phyloP scores from a whole-genome alignment of 2,888 invertebrate species.

The Melinaea menophilus region DNA sequence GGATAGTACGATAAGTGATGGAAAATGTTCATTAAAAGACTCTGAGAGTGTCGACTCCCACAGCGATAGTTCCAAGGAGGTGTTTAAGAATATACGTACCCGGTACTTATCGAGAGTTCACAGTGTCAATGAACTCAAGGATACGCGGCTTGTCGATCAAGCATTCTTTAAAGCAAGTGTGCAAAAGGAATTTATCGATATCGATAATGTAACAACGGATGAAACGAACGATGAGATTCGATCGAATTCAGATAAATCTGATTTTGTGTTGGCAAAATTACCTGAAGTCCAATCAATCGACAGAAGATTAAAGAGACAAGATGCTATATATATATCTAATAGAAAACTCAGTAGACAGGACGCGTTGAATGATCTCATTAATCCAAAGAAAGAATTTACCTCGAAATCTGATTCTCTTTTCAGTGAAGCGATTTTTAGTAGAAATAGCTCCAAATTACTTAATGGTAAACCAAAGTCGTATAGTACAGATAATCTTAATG shows the following conservation, averaged over 20 bases:
- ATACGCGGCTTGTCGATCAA: slow-evolving; percentile 56
- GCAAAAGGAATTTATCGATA: slow-evolving; percentile 46
- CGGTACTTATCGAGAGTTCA: slow-evolving; percentile 68
- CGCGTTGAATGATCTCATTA: slow-evolving; percentile 39
- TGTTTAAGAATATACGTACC: slow-evolving; percentile 65
- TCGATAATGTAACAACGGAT: slow-evolving; percentile 58
- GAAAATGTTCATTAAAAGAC: slow-evolving; percentile 47
- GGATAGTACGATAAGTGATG: slow-evolving; percentile 61
- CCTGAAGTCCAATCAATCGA: slow-evolving; percentile 47
- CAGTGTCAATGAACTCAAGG: slow-evolving; percentile 58
- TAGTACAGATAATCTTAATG: slow-evolving; percentile 63
- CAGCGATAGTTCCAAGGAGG: slow-evolving; percentile 59
- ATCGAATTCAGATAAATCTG: slow-evolving; percentile 35
- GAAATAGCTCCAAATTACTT: slow-evolving; percentile 52
- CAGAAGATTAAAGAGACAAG: slow-evolving; percentile 58
- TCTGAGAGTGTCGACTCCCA: slow-evolving; percentile 51
- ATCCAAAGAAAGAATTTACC: slow-evolving; percentile 33
- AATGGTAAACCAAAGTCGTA: slow-evolving; percentile 69
- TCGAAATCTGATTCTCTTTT: slow-evolving; percentile 46
- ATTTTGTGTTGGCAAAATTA: slow-evolving; percentile 33
- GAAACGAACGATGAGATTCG: slow-evolving; percentile 54
- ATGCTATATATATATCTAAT: slow-evolving; percentile 50
- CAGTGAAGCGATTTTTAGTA: slow-evolving; percentile 51
- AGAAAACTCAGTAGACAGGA: slow-evolving; percentile 45
- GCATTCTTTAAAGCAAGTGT: slow-evolving; percentile 55